phyloP scores from a whole-genome alignment of 1,140 invertebrate genomes.

The Trichonephila clavata region DNA sequence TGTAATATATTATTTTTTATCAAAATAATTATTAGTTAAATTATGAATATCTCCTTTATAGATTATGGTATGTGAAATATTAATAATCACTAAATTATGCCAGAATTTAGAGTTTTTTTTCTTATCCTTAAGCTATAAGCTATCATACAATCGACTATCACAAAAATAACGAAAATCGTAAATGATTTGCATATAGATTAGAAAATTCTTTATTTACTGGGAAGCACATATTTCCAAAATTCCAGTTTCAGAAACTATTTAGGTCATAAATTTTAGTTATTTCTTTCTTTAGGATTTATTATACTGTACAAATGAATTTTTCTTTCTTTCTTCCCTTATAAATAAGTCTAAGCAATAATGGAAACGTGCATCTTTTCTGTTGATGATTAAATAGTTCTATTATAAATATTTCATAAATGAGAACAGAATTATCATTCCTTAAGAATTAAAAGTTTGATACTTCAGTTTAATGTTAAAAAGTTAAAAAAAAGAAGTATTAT shows the following conservation, averaged over 20 bases:
- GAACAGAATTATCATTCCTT: too few relatives aligned
- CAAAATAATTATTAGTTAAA: too few relatives aligned
- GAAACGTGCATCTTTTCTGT: too few relatives aligned
- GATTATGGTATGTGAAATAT: background rate
- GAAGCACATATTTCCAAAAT: conserved; percentile 5
- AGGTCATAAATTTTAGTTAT: conserved; percentile 51
- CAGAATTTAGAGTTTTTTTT: conserved; percentile 12
- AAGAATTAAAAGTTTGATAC: too few relatives aligned
- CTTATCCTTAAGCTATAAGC: background rate
- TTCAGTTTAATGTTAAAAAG: too few relatives aligned
- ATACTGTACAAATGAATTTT: background rate
- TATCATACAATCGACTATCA: background rate
- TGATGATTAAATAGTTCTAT: too few relatives aligned
- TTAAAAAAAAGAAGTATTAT: too few relatives aligned
- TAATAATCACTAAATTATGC: conserved; percentile 35
- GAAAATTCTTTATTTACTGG: conserved; percentile 55
- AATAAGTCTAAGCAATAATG: too few relatives aligned
- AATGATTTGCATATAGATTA: conserved; percentile 55
- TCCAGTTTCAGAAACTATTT: conserved; percentile 48
- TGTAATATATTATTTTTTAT: too few relatives aligned
- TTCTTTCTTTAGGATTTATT: conserved; percentile 7
- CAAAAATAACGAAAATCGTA: conserved; percentile 14
- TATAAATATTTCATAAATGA: too few relatives aligned
- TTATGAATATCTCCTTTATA: too few relatives aligned
- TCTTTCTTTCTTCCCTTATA: background rate